Evolutionary conservation across 2,888 invertebrate genomes (phyloP).

Genomic region (Macrosoma leucophasiata): DNA sequence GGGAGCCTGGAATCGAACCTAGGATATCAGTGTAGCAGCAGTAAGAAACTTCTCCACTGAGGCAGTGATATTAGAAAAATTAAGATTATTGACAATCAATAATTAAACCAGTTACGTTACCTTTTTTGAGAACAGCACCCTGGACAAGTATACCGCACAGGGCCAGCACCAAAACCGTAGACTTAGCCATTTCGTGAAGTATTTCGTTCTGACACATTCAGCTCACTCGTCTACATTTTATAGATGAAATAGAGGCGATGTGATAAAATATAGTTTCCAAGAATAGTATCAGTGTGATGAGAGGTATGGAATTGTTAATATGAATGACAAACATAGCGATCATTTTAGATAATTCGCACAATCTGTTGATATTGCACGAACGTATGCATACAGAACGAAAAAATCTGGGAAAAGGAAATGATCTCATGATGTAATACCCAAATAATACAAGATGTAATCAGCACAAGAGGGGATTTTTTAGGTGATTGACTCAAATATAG

Average conservation of each 20-base stretch:
- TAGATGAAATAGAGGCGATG: constrained; percentile 32
- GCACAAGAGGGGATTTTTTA: too few relatives aligned
- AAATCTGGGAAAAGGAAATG: constrained; percentile 12
- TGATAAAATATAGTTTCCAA: constrained; percentile 38
- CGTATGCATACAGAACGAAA: constrained; percentile 9
- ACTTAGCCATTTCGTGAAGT: constrained; percentile 34
- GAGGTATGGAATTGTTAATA: constrained; percentile 33
- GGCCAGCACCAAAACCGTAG: constrained; percentile 29
- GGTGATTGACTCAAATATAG: too few relatives aligned
- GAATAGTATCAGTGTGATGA: constrained; percentile 38
- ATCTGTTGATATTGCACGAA: constrained; percentile 18
- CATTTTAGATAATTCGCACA: constrained; percentile 36
- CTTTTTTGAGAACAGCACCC: constrained; percentile 32
- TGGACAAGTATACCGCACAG: constrained; percentile 32
- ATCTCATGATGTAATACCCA: too few relatives aligned
- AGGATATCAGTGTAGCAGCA: too few relatives aligned
- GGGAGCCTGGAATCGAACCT: too few relatives aligned
- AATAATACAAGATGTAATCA: too few relatives aligned
- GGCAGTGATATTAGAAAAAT: too few relatives aligned
- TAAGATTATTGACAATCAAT: too few relatives aligned
- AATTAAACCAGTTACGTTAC: too few relatives aligned
- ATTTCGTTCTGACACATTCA: constrained; percentile 32
- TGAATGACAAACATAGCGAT: constrained; percentile 38
- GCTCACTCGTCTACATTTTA: constrained; percentile 35
- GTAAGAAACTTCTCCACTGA: too few relatives aligned